Percentiles rank a stretch among this genome's conserved stretches.
Conservation (phyloP, 2,888 invertebrate species). For the Tryphoninae sp. region DNA sequence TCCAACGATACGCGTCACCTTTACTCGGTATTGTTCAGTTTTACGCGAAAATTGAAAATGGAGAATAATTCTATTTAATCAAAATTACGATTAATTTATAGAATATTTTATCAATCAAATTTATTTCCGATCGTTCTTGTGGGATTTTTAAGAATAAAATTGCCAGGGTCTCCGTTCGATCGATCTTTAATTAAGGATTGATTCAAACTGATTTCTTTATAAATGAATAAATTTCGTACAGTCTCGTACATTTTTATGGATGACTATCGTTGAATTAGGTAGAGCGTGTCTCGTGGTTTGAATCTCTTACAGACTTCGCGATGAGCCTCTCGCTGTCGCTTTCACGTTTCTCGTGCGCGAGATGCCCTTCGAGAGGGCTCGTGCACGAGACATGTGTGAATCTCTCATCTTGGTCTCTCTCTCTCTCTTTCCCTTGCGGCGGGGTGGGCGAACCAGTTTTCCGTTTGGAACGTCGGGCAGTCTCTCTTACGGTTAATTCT, state of each 20-base stretch:
- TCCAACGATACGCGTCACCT: no score
- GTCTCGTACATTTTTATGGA: neutral
- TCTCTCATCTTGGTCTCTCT: constrained; percentile 9
- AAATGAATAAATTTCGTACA: neutral
- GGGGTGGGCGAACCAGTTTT: constrained; percentile 63
- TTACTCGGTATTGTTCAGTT: no score
- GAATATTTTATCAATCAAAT: no score
- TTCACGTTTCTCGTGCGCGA: constrained; percentile 49
- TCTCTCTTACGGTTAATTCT: constrained; percentile 47
- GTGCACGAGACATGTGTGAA: constrained; percentile 34
- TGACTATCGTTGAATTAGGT: constrained; percentile 7
- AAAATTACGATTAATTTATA: no score
- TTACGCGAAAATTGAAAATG: no score
- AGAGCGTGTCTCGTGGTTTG: neutral
- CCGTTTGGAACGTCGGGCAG: constrained; percentile 51
- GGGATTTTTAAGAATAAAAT: no score
- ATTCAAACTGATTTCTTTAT: no score
- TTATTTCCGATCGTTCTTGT: no score
- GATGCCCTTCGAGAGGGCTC: constrained; percentile 54
- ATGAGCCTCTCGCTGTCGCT: constrained; percentile 35
- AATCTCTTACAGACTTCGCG: constrained; percentile 5
- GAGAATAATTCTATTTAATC: no score
- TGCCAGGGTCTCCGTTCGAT: no score
- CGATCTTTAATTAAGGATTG: no score
- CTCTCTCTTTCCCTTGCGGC: constrained; percentile 12